Percentiles rank a stretch among this genome's conserved stretches.
These are phyloP conservation scores for Echinops telfairi DNA, from an alignment of 2,113 vertebrate species.

Conservation along the genomic window DNA sequence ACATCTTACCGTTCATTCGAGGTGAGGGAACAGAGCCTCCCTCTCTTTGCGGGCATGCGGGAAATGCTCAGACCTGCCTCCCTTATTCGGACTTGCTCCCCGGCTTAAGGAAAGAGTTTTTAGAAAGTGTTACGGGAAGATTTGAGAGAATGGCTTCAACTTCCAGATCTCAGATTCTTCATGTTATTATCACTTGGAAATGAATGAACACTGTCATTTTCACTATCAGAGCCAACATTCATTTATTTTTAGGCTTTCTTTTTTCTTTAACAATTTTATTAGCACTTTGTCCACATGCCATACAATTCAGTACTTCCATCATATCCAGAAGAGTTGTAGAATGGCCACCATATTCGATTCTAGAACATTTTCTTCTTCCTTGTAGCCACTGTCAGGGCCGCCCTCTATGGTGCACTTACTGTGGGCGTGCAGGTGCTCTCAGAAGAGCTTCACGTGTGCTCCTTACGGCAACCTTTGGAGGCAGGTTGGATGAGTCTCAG, in stretches of 20 bases:
- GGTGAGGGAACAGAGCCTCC: background rate
- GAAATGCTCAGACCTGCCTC: background rate
- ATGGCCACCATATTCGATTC: too few relatives aligned
- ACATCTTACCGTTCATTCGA: background rate
- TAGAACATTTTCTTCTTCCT: too few relatives aligned
- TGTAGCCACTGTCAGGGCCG: too few relatives aligned
- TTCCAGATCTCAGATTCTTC: slow-evolving; percentile 40
- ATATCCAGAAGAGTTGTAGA: too few relatives aligned
- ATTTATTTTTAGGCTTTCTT: background rate
- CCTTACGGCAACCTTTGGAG: background rate
- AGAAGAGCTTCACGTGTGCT: background rate
- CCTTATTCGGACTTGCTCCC: background rate
- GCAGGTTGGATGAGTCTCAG: background rate
- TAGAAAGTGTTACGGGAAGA: slow-evolving; percentile 33
- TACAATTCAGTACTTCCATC: too few relatives aligned
- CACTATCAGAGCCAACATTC: background rate
- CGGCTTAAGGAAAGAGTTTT: background rate
- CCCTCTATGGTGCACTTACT: background rate
- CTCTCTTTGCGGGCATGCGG: background rate
- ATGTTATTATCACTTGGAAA: slow-evolving; percentile 33
- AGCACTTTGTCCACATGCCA: too few relatives aligned
- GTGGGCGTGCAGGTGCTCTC: background rate
- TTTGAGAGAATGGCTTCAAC: background rate
- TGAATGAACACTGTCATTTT: background rate
- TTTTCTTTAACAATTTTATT: too few relatives aligned